Evolutionary conservation across 2,113 vertebrate genomes (phyloP).

Genomic region (Syngnathus typhle): DNA sequence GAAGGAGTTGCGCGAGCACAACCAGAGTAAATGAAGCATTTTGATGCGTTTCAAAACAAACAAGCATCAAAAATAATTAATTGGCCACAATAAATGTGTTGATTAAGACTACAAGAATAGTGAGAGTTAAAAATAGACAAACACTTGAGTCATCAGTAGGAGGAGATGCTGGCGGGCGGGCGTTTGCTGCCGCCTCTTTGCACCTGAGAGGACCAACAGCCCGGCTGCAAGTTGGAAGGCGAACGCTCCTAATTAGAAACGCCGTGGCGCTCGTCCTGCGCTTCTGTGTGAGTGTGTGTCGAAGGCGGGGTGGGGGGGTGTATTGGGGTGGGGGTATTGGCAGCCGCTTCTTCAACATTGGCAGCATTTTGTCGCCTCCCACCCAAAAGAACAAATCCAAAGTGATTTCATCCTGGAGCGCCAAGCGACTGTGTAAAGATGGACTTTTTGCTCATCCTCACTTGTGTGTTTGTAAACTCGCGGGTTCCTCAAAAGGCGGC

Average conservation of each 20-base stretch:
- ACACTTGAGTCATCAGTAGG: no score
- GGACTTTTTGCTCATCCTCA: slow-evolving; percentile 36
- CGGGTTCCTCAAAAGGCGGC: neutral
- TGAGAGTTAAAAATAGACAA: no score
- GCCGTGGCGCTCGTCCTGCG: slow-evolving; percentile 42
- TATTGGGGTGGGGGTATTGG: slow-evolving; percentile 35
- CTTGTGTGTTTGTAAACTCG: neutral
- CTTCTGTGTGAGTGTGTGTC: neutral
- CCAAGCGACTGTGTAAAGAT: slow-evolving; percentile 18
- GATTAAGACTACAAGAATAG: no score
- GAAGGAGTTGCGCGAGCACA: no score
- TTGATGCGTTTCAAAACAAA: no score
- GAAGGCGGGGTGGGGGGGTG: slow-evolving; percentile 35
- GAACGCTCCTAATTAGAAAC: slow-evolving; percentile 58
- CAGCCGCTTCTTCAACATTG: slow-evolving; percentile 63
- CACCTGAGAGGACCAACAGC: neutral
- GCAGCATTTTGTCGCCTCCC: slow-evolving; percentile 52
- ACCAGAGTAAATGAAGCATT: no score
- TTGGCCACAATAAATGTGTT: no score
- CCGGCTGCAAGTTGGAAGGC: slow-evolving; percentile 35
- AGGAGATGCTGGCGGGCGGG: neutral
- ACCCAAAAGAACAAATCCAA: slow-evolving; percentile 53
- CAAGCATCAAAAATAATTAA: no score
- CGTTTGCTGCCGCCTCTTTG: neutral
- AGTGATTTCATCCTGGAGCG: slow-evolving; percentile 53